Evolutionary conservation across 1,140 invertebrate species (phyloP), one percentile per base, ranked within the genome.

Genomic region (Drosophila albomicans): DNA sequence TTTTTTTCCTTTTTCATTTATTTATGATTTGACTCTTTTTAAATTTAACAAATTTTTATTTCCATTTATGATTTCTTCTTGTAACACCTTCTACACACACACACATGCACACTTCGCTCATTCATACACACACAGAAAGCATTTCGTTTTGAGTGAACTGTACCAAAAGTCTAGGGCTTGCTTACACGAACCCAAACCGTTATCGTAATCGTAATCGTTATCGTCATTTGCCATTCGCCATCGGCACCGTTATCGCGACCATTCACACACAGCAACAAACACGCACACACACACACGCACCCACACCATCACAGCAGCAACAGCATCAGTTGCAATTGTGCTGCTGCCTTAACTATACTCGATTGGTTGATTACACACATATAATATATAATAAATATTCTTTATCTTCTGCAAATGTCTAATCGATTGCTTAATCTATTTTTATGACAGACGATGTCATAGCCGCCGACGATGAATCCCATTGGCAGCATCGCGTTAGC

Each of bases 401-500:
- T 7, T 51, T 75, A 6, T 13, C 32, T 13, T 10, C 63, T 48
- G 25, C 30, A 11, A 0, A 13, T 32, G n/a, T 65, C 38, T 46
- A 43, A 43, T 43, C n/a, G 11, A 5, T 43, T n/a, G 41, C 7
- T 6, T 13, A n/a, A 43, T 43, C n/a, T 43, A 13, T 43, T 43
- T 41, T 48, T 7, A 25, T 38, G 35, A 15, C 61, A 92, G 91
- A 92, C 87, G 92, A 92, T 81, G 92, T 93, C 56, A 89, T 94
- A 85, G 65, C 93, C 84, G 66, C 93, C 85, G 94, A 94, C 74
- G 94, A 94, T 51, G 94, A 95, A 79, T 93, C 94, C 16, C 94
- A 96, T 89, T 97, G 96, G 96, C 96, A 97, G 91, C 96, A 96
- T 82, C 95, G 96, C 69, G 96, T 97, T 59, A 96, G 95, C 91